These are phyloP conservation scores for Diadumene lineata DNA, from an alignment of 92 coral and sea anemone genomes.

Conservation along the genomic window DNA sequence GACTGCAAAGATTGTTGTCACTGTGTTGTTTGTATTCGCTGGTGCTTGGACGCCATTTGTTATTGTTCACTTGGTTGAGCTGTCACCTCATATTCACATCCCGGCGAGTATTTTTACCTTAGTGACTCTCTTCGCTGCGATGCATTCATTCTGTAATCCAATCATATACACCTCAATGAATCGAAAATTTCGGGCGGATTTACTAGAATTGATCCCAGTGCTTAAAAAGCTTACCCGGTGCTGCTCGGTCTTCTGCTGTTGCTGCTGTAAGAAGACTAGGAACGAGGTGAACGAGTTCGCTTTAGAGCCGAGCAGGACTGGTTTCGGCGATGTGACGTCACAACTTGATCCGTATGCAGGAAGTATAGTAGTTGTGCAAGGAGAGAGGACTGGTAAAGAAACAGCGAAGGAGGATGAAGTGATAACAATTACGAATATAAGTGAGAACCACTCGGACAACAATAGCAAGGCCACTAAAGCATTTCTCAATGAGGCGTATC, in stretches of 20 bases:
- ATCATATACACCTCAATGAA: conserved; percentile 77
- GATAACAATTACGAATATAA: background rate
- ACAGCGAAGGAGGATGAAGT: background rate
- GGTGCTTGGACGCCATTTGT: conserved; percentile 86
- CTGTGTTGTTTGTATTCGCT: conserved; percentile 78
- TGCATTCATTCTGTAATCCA: conserved; percentile 76
- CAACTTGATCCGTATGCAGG: conserved; percentile 18
- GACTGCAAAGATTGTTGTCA: conserved; percentile 77
- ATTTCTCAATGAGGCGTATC: background rate
- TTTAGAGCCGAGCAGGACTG: conserved; percentile 26
- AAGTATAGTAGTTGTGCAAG: background rate
- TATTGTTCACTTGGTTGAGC: conserved; percentile 58
- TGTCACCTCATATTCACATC: conserved; percentile 47
- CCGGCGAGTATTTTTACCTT: conserved; percentile 35
- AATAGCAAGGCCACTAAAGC: background rate
- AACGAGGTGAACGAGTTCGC: conserved; percentile 26
- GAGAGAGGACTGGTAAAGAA: background rate
- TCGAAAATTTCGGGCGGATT: conserved; percentile 69
- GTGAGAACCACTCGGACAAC: background rate
- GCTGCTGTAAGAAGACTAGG: conserved; percentile 21
- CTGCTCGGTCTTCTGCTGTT: conserved; percentile 5
- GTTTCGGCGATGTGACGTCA: conserved; percentile 3
- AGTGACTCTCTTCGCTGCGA: conserved; percentile 71
- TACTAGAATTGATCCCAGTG: conserved; percentile 47
- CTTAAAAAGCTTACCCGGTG: conserved; percentile 11